phyloP scores from a whole-genome alignment of 2,113 vertebrate genomes.

The Phodopus roborovskii region DNA sequence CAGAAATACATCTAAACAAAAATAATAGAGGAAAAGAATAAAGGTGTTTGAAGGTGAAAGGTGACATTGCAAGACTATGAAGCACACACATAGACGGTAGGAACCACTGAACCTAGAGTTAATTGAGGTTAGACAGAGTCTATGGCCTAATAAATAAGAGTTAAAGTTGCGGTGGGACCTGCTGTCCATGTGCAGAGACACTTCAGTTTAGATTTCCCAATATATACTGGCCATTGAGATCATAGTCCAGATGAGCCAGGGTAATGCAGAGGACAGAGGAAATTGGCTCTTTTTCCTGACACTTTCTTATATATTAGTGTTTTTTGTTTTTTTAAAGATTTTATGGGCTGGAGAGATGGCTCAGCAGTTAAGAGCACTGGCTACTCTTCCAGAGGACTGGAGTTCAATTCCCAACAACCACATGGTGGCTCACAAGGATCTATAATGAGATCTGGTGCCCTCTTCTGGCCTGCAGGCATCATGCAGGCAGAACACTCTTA shows the following conservation, averaged over 20 bases:
- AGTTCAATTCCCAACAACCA: not conserved
- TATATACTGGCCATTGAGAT: slow-evolving; percentile 25
- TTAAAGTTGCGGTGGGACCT: slow-evolving; percentile 37
- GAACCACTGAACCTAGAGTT: slow-evolving; percentile 26
- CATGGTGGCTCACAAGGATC: not conserved
- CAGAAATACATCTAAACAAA: not conserved
- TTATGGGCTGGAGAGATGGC: not conserved
- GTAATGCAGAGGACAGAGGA: not conserved
- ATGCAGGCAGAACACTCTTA: not conserved
- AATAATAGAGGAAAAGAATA: not conserved
- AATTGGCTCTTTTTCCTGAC: not conserved
- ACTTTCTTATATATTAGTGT: not conserved
- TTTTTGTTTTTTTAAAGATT: not conserved
- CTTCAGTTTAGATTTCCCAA: not conserved
- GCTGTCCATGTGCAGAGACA: slow-evolving; percentile 5
- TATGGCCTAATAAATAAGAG: not conserved
- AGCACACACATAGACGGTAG: not conserved
- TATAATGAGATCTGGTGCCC: not conserved
- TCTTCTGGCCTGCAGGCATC: not conserved
- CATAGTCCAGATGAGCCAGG: not conserved
- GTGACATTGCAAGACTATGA: not conserved
- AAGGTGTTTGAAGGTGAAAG: not conserved
- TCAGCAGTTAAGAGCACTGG: not conserved
- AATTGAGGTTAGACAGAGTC: slow-evolving; percentile 52
- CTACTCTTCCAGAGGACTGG: not conserved